Evolutionary conservation across 2,888 invertebrate genomes (phyloP).

Genomic region (Drosophila borborema): DNA sequence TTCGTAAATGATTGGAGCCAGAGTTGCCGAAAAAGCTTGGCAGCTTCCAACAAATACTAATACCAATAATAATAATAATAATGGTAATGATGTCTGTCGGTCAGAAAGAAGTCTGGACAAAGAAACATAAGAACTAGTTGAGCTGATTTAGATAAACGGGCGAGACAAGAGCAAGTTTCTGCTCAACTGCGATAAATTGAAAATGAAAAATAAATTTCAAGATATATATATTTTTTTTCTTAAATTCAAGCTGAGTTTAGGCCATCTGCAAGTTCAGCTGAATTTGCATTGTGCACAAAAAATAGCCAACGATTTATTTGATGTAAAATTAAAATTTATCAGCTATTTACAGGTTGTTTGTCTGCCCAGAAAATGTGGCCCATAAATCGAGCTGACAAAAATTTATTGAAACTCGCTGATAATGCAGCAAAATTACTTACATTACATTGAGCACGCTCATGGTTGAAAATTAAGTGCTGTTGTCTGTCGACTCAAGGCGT

Average conservation of each 20-base stretch:
- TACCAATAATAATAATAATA: slow-evolving; percentile 33
- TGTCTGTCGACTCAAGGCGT: slow-evolving; percentile 61
- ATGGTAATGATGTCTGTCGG: slow-evolving; percentile 43
- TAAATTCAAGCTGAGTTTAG: background rate
- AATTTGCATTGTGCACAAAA: background rate
- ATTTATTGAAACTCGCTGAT: slow-evolving; percentile 66
- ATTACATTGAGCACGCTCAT: background rate
- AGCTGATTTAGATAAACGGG: slow-evolving; percentile 41
- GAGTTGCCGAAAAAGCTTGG: too few species aligned
- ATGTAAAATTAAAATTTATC: slow-evolving; percentile 42
- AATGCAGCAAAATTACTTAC: slow-evolving; percentile 38
- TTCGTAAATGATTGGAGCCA: too few species aligned
- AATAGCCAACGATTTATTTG: background rate
- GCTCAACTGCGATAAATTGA: slow-evolving; percentile 15
- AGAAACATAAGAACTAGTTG: slow-evolving; percentile 42
- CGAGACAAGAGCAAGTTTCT: slow-evolving; percentile 21
- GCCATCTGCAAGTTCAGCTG: slow-evolving; percentile 6
- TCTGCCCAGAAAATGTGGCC: slow-evolving; percentile 56
- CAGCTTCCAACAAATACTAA: too few species aligned
- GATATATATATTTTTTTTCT: background rate
- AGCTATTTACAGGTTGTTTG: slow-evolving; percentile 52
- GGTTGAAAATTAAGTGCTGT: slow-evolving; percentile 4
- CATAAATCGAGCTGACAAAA: slow-evolving; percentile 65
- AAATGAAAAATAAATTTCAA: slow-evolving; percentile 8
- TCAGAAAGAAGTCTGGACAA: slow-evolving; percentile 29